These are phyloP conservation scores for Coregonus clupeaformis DNA, from an alignment of 2,113 vertebrate genomes.

Conservation along the genomic window DNA sequence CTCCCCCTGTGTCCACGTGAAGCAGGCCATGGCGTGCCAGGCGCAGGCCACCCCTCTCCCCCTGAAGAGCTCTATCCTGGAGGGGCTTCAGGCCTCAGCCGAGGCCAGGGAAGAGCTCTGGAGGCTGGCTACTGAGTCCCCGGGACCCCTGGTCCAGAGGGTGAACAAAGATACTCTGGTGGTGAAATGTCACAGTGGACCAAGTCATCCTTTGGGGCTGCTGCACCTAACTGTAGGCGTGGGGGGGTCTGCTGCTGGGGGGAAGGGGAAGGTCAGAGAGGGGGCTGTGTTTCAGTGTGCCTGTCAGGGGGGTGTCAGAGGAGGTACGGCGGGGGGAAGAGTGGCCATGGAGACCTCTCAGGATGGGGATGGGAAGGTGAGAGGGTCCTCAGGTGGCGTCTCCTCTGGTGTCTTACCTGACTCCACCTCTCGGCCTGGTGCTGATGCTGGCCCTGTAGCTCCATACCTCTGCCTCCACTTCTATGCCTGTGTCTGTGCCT, in stretches of 20 bases:
- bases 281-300: constrained; percentile 55
- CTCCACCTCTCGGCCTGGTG: neutral
- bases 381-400: constrained; percentile 40
- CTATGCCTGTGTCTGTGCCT: constrained; percentile 90
- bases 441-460: constrained; percentile 68
- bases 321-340: neutral
- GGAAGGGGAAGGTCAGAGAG: constrained; percentile 37
- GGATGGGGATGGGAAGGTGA: neutral
- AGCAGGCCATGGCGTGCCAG: constrained; percentile 82
- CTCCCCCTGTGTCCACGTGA: constrained; percentile 85
- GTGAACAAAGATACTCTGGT: constrained; percentile 79
- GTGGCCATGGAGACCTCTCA: neutral
- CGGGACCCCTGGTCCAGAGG: constrained; percentile 86
- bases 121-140: constrained; percentile 83
- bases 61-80: constrained; percentile 84
- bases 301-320: constrained; percentile 44
- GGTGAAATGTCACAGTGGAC: constrained; percentile 83
- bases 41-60: constrained; percentile 79
- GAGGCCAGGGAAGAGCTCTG: constrained; percentile 84
- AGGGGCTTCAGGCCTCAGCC: constrained; percentile 67
- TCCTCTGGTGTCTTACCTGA: neutral
- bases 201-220: constrained; percentile 81
- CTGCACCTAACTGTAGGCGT: constrained; percentile 83
- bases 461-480: constrained; percentile 84
- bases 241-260: constrained; percentile 77